Evolutionary conservation across 1,140 invertebrate species (phyloP).

Genomic region (Drosophila paulistorum): DNA sequence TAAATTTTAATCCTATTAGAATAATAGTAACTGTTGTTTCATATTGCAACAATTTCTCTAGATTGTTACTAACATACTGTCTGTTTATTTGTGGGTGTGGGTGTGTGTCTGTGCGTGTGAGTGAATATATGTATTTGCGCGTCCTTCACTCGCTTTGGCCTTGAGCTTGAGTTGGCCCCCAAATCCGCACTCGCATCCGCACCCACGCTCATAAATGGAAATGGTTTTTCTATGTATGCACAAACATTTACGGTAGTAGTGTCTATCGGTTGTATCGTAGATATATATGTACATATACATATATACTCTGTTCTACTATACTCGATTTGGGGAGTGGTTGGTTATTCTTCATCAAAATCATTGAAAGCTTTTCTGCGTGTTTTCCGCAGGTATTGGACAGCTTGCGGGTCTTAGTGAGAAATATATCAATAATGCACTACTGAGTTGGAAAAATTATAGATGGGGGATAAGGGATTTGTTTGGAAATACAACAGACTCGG

Average conservation of each 20-base stretch:
- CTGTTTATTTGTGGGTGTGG: neutral
- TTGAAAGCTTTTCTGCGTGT: conserved; percentile 47
- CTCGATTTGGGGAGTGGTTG: conserved; percentile 45
- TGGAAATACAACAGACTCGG: neutral
- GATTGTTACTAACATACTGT: conserved; percentile 29
- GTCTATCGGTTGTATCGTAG: neutral
- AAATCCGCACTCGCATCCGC: neutral
- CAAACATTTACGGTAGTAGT: conserved; percentile 41
- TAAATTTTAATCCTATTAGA: conserved; percentile 68
- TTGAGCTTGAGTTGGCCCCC: conserved; percentile 53
- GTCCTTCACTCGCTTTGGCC: conserved; percentile 28
- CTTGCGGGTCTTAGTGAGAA: conserved; percentile 27
- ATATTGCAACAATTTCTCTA: conserved; percentile 57
- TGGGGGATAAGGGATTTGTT: neutral
- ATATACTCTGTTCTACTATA: neutral
- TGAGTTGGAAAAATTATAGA: neutral
- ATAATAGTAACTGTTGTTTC: conserved; percentile 58
- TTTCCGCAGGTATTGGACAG: conserved; percentile 36
- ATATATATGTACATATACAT: too few species aligned
- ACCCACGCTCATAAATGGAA: conserved; percentile 24
- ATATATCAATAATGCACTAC: neutral
- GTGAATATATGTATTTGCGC: conserved; percentile 23
- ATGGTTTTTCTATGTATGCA: conserved; percentile 54
- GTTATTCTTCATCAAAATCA: conserved; percentile 19
- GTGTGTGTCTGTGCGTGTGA: neutral